phyloP scores from a whole-genome alignment of 1,140 invertebrate species.

The Zaprionus africanus region DNA sequence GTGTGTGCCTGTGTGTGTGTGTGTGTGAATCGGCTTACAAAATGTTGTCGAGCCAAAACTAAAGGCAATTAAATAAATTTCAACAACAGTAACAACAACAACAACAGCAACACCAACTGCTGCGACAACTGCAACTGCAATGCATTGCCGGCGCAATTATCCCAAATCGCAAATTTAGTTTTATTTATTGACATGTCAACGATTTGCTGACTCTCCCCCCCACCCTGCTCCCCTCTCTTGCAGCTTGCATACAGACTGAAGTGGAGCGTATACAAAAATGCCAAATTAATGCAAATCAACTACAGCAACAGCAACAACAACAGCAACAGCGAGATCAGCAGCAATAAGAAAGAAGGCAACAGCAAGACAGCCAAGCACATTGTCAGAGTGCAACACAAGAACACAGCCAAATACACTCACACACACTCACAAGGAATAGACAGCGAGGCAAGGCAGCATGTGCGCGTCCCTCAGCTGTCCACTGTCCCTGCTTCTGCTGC shows the following conservation, averaged over 20 bases:
- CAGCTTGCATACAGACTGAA: conserved; percentile 22
- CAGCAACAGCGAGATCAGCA: conserved; percentile 23
- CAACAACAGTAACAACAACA: conserved; percentile 11
- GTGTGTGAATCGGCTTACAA: conserved; percentile 60
- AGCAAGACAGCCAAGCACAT: conserved; percentile 25
- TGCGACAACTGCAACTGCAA: conserved; percentile 10
- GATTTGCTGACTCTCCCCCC: conserved; percentile 39
- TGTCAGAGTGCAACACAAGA: background rate
- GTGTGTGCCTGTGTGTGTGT: conserved; percentile 1
- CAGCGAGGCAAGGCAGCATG: conserved; percentile 55
- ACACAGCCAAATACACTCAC: background rate
- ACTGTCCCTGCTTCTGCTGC: conserved; percentile 42
- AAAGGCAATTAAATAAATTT: conserved; percentile 81
- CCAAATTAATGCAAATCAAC: conserved; percentile 51
- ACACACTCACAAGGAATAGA: conserved; percentile 6
- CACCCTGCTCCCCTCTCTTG: conserved; percentile 15
- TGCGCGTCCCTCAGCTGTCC: conserved; percentile 53
- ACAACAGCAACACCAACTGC: conserved; percentile 31
- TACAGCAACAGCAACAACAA: conserved; percentile 6
- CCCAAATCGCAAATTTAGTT: conserved; percentile 48
- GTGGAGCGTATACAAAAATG: conserved; percentile 43
- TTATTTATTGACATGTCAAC: conserved; percentile 75
- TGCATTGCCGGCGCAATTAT: conserved; percentile 48
- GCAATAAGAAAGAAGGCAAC: conserved; percentile 31
- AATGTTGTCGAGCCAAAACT: conserved; percentile 60